Conservation (phyloP, 2,797 vertebrate species). For the Lepilemur septentrionalis region DNA sequence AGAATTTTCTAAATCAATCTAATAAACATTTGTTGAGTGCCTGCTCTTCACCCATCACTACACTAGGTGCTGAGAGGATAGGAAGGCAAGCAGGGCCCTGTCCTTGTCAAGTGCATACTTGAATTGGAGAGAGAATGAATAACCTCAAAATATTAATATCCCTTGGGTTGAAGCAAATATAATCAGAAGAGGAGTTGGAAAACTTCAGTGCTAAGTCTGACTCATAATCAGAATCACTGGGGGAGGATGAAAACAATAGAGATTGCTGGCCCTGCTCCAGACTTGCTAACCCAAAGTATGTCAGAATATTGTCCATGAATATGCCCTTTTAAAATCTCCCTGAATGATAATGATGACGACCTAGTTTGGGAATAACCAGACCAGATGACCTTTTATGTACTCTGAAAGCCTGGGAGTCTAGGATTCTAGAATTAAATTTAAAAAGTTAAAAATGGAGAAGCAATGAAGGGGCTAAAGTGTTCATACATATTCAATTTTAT, state of each 20-base stretch:
- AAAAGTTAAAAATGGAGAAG: not conserved
- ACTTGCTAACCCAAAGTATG: not conserved
- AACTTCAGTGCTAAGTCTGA: not conserved
- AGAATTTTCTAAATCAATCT: not conserved
- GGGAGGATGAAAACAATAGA: not conserved
- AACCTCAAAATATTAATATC: not conserved
- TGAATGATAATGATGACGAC: not conserved
- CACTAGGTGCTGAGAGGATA: not conserved
- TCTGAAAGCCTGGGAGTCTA: not conserved
- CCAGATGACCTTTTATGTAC: not conserved
- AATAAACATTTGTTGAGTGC: not conserved
- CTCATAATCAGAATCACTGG: not conserved
- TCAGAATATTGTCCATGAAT: not conserved
- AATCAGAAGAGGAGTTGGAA: not conserved
- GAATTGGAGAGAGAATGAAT: not conserved
- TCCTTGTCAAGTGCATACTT: not conserved
- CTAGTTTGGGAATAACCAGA: not conserved
- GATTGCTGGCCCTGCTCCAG: not conserved
- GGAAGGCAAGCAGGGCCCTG: not conserved
- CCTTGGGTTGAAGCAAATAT: not conserved
- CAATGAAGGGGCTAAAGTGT: not conserved
- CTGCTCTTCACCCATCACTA: not conserved
- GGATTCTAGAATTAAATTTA: not conserved
- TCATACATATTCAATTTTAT: not conserved
- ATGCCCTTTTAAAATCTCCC: not conserved